A percentile compares a stretch with the other conserved stretches of the same genome.
phyloP scores from a whole-genome alignment of 2,113 vertebrate genomes.

The Oxyruncus cristatus region DNA sequence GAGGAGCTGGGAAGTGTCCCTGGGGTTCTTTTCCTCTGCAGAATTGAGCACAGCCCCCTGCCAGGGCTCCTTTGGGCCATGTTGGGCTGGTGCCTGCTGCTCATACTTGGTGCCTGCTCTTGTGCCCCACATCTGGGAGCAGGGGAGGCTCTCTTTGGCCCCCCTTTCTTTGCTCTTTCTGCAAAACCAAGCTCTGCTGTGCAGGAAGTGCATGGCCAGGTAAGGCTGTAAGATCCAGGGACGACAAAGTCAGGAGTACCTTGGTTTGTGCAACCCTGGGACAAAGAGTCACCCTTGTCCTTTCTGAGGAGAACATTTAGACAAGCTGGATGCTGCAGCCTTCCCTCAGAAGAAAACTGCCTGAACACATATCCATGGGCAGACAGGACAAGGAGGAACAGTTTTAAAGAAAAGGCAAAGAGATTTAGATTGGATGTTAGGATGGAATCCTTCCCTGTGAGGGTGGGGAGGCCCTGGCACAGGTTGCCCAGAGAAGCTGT shows the following conservation, averaged over 20 bases:
- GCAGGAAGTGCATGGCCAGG: not conserved
- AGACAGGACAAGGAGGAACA: not conserved
- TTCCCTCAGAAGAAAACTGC: not conserved
- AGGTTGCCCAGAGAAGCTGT: not conserved
- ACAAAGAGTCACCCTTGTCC: not conserved
- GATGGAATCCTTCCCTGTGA: not conserved
- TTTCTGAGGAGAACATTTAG: not conserved
- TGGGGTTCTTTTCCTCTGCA: not conserved
- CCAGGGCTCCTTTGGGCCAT: not conserved
- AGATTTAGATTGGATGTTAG: not conserved
- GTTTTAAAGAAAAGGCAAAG: not conserved
- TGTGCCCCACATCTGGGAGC: accelerated
- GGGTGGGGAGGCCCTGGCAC: not conserved
- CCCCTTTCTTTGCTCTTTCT: not conserved
- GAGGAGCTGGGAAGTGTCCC: not conserved
- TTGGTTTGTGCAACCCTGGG: not conserved
- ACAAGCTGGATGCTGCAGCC: not conserved
- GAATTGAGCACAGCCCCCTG: not conserved
- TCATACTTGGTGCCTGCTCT: too few species aligned
- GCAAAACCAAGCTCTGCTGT: not conserved
- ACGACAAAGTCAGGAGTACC: not conserved
- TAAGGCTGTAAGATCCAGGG: not conserved
- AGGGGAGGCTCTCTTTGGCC: not conserved
- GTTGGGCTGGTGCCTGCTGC: not conserved
- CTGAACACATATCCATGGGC: not conserved